phyloP scores from a whole-genome alignment of 92 coral and sea anemone genomes.

The Phenganax stokvisi region DNA sequence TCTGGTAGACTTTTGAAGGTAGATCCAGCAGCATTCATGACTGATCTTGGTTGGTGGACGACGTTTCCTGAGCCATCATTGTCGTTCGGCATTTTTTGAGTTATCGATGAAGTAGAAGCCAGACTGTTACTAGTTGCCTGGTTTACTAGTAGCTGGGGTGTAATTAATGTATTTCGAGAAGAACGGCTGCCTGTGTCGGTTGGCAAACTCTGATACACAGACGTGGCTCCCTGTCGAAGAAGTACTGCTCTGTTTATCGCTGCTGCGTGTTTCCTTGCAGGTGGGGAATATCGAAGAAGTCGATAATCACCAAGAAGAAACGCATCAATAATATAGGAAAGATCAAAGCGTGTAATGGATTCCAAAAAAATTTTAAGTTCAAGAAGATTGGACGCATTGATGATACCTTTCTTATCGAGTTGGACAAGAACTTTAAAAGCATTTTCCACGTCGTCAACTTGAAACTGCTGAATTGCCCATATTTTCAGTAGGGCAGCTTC shows the following conservation, averaged over 20 bases:
- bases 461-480: background rate
- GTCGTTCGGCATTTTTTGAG: too few species aligned
- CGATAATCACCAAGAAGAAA: constrained; percentile 20
- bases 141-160: too few species aligned
- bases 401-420: background rate
- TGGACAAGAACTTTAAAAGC: background rate
- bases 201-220: background rate
- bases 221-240: background rate
- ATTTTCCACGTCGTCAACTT: background rate
- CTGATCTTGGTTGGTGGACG: background rate
- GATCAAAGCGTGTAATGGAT: background rate
- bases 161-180: background rate
- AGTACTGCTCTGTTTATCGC: background rate
- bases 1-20: background rate
- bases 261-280: background rate
- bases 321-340: constrained; percentile 6
- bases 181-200: background rate
- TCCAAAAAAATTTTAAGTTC: background rate
- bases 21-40: background rate
- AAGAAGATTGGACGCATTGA: background rate
- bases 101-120: too few species aligned
- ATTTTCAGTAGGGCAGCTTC: background rate
- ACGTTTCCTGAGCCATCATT: too few species aligned
- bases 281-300: background rate
- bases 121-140: too few species aligned